These are phyloP conservation scores for Bombylius major DNA, from an alignment of 2,888 invertebrate species.

Conservation along the genomic window DNA sequence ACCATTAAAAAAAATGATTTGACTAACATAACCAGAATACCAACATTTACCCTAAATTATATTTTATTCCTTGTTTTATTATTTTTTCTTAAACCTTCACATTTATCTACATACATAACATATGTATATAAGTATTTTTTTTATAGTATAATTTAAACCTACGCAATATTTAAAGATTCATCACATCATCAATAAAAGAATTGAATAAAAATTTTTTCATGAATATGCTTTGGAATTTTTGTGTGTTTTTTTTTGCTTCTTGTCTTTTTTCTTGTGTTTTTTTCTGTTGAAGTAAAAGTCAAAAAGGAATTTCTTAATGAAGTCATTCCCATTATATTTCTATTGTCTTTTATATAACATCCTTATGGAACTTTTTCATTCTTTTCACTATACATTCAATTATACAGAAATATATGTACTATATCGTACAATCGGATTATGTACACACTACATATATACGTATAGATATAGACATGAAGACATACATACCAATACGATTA, in stretches of 20 bases:
- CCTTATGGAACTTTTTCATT: not conserved
- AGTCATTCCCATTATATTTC: slow-evolving; percentile 1
- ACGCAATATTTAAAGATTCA: not conserved
- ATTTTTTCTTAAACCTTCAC: too few species aligned
- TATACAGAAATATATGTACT: too few species aligned
- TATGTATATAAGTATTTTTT: too few species aligned
- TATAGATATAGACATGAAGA: too few species aligned
- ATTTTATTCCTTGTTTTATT: too few species aligned
- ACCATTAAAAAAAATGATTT: too few species aligned
- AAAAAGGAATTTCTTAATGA: slow-evolving; percentile 7
- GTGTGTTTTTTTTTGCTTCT: not conserved
- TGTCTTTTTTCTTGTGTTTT: not conserved
- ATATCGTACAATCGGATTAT: too few species aligned
- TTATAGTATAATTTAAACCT: not conserved
- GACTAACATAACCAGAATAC: too few species aligned
- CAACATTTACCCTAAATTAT: too few species aligned
- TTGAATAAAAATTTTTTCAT: not conserved
- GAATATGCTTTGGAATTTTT: not conserved
- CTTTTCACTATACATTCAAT: too few species aligned
- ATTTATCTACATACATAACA: not conserved
- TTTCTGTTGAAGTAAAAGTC: not conserved
- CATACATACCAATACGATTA: too few species aligned
- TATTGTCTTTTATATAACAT: slow-evolving; percentile 2
- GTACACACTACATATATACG: too few species aligned
- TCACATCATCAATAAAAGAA: not conserved